These are phyloP conservation scores for Cuculus canorus DNA, from an alignment of 2,797 vertebrate species.

Conservation along the genomic window DNA sequence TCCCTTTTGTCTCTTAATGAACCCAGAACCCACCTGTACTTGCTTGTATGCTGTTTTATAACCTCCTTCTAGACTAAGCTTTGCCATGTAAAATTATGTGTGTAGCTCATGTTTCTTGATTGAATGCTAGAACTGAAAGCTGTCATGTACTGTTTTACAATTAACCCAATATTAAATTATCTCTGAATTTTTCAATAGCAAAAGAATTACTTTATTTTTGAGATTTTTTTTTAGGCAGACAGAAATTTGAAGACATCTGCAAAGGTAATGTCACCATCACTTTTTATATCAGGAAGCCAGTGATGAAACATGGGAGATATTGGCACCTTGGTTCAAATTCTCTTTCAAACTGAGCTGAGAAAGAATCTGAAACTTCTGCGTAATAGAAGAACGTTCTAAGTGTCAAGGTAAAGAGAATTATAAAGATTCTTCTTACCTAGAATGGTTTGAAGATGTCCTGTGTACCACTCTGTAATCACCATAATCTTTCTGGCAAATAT, in stretches of 20 bases:
- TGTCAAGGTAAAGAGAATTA: not conserved
- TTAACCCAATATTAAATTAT: not conserved
- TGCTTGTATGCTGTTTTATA: not conserved
- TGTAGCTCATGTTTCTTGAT: not conserved
- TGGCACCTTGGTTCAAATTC: not conserved
- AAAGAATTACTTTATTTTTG: not conserved
- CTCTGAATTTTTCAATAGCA: not conserved
- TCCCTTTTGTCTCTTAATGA: not conserved
- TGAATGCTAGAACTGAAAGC: not conserved
- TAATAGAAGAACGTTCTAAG: not conserved
- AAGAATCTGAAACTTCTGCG: not conserved
- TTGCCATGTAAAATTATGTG: not conserved
- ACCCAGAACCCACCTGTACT: not conserved
- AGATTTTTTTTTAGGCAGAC: not conserved
- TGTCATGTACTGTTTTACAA: not conserved
- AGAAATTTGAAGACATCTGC: not conserved
- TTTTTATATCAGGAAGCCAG: not conserved
- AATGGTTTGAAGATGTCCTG: not conserved
- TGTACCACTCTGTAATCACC: not conserved
- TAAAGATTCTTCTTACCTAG: not conserved
- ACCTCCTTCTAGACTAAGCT: not conserved
- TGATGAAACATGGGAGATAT: not conserved
- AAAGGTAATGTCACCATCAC: not conserved
- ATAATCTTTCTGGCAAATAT: not conserved
- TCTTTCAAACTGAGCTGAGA: not conserved